Percentiles rank a stretch among this genome's conserved stretches.
These are phyloP conservation scores for Apostichopus leukothele DNA, from an alignment of 53 echinoderm and acorn worm species.

Conservation along the genomic window DNA sequence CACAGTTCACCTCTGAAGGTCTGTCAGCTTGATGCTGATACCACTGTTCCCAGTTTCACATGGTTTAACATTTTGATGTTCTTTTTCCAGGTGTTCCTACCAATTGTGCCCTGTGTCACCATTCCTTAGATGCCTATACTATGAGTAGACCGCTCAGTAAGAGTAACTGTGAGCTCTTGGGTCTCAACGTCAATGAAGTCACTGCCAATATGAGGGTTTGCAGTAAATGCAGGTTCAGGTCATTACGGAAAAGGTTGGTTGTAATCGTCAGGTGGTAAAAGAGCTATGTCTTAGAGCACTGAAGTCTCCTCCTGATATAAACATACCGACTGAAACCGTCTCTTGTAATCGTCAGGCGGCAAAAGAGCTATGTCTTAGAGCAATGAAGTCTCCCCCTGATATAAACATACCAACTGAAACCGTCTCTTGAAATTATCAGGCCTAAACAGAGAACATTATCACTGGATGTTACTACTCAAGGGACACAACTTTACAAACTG, in stretches of 20 bases:
- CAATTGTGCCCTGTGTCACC: constrained; percentile 92
- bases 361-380: too few species aligned
- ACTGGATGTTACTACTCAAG: too few species aligned
- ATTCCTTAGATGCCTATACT: constrained; percentile 87
- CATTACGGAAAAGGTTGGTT: constrained; percentile 85
- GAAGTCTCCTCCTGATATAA: too few species aligned
- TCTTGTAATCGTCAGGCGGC: background rate
- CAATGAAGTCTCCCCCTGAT: too few species aligned
- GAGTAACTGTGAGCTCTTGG: constrained; percentile 91
- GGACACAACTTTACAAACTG: too few species aligned
- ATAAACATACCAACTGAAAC: constrained; percentile 48
- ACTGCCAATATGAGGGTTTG: constrained; percentile 96
- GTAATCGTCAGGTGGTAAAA: background rate
- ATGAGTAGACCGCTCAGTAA: constrained; percentile 88
- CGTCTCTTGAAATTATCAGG: constrained; percentile 40
- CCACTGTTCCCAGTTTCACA: too few species aligned
- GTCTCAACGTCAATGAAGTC: constrained; percentile 82
- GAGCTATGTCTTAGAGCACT: too few species aligned
- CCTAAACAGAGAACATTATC: background rate
- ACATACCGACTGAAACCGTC: constrained; percentile 63
- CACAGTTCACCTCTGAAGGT: too few species aligned
- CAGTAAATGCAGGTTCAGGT: constrained; percentile 91
- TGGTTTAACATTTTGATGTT: too few species aligned
- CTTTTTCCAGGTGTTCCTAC: constrained; percentile 63
- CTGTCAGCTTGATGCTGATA: too few species aligned